phyloP scores from a whole-genome alignment of 2,888 invertebrate genomes.

The Heteromyza rotundicornis region DNA sequence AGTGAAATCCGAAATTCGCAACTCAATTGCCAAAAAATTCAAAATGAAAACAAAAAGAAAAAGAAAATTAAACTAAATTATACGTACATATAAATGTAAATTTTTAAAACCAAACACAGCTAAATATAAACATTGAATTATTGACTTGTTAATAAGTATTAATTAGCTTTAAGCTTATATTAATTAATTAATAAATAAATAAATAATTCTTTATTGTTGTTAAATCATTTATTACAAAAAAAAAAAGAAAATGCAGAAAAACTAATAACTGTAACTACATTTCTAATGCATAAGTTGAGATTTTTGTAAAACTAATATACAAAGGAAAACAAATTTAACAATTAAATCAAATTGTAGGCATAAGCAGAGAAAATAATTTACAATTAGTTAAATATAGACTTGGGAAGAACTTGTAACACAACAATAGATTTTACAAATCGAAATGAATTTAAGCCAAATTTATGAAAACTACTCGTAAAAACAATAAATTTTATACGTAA shows the following conservation, averaged over 20 bases:
- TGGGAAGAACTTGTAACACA: conserved; percentile 1
- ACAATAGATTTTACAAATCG: conserved; percentile 16
- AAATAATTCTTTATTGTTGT: conserved; percentile 49
- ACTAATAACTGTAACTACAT: conserved; percentile 22
- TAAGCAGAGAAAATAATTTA: neutral
- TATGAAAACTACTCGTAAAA: conserved; percentile 26
- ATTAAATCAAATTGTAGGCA: conserved; percentile 10
- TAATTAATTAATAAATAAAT: neutral
- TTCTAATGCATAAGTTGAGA: conserved; percentile 29
- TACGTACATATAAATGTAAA: neutral
- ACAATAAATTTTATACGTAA: conserved; percentile 53
- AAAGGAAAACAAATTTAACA: conserved; percentile 31
- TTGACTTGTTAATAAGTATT: conserved; percentile 48
- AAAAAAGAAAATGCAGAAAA: conserved; percentile 26
- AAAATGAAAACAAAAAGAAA: conserved; percentile 19
- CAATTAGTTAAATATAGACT: neutral
- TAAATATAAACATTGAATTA: conserved; percentile 31
- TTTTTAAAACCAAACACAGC: conserved; percentile 2
- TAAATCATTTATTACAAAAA: conserved; percentile 33
- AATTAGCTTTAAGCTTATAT: conserved; percentile 45
- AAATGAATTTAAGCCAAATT: conserved; percentile 38
- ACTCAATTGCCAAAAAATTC: conserved; percentile 1
- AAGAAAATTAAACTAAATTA: conserved; percentile 5
- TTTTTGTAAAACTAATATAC: conserved; percentile 24
- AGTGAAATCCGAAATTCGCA: conserved; percentile 16